A percentile compares a stretch with the other conserved stretches of the same genome.
Conservation (phyloP, 2,113 vertebrate species). For the Amia ocellicauda region DNA sequence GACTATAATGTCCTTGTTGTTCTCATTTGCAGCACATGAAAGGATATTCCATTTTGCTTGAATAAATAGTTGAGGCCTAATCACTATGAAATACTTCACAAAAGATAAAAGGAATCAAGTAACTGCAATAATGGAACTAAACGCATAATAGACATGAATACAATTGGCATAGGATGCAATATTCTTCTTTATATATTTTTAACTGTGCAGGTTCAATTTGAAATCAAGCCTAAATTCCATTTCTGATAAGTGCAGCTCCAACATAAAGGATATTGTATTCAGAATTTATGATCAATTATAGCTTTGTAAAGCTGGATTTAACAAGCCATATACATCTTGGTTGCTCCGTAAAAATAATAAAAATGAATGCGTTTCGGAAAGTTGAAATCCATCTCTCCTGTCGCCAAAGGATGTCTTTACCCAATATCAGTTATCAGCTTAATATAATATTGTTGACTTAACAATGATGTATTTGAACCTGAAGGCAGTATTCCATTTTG, state of each 20-base stretch:
- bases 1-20: too few species aligned
- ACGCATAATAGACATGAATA: background rate
- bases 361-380: constrained; percentile 69
- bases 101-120: too few species aligned
- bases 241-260: constrained; percentile 40
- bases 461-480: constrained; percentile 92
- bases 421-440: constrained; percentile 84
- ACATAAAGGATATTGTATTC: constrained; percentile 41
- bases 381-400: constrained; percentile 80
- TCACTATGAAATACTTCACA: too few species aligned
- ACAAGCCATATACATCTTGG: constrained; percentile 66
- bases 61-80: too few species aligned
- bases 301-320: constrained; percentile 69
- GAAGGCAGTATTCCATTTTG: constrained; percentile 76
- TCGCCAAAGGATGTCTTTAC: constrained; percentile 81
- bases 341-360: constrained; percentile 78
- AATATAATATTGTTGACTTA: constrained; percentile 98
- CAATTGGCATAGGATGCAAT: too few species aligned
- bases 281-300: constrained; percentile 67
- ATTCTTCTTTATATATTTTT: background rate
- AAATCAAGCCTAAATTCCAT: constrained; percentile 39
- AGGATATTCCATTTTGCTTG: too few species aligned
- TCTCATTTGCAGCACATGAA: too few species aligned
- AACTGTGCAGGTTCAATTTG: constrained; percentile 3
- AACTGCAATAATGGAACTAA: too few species aligned